These are phyloP conservation scores for Araneus ventricosus DNA, from an alignment of 1,140 invertebrate species.

Conservation along the genomic window DNA sequence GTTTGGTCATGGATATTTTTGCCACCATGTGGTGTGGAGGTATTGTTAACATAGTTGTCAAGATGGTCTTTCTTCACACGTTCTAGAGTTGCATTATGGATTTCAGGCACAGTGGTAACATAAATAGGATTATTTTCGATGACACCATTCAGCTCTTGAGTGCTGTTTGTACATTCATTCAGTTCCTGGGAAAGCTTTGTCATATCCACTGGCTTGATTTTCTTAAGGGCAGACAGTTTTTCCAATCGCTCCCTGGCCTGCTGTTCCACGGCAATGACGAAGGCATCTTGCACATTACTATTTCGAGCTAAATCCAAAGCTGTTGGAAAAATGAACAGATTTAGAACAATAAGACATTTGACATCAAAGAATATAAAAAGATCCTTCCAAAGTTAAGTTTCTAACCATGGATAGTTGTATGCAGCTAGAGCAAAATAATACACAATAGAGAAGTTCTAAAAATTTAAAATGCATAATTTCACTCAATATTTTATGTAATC, in stretches of 20 bases:
- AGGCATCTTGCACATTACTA: constrained; percentile 94
- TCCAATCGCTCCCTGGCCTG: constrained; percentile 92
- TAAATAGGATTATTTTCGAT: constrained; percentile 87
- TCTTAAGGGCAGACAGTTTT: constrained; percentile 92
- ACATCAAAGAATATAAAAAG: neutral
- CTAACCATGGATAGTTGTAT: too few relatives aligned
- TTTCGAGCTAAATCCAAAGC: constrained; percentile 92
- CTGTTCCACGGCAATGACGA: constrained; percentile 98
- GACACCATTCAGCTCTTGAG: constrained; percentile 86
- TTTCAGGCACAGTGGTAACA: constrained; percentile 86
- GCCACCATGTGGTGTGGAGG: constrained; percentile 73
- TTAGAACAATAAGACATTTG: neutral
- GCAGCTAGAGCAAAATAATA: too few relatives aligned
- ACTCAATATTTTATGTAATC: too few relatives aligned
- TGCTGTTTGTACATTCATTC: constrained; percentile 83
- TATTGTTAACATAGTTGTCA: constrained; percentile 29
- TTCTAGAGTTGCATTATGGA: constrained; percentile 77
- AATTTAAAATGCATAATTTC: too few relatives aligned
- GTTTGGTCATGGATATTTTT: constrained; percentile 37
- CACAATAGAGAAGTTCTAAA: too few relatives aligned
- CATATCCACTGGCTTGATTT: constrained; percentile 96
- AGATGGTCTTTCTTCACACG: constrained; percentile 67
- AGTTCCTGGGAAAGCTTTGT: constrained; percentile 95
- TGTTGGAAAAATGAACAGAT: constrained; percentile 80
- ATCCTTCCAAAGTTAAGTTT: too few relatives aligned